phyloP scores from a whole-genome alignment of 2,797 vertebrate species.

The Cyclura pinguis region DNA sequence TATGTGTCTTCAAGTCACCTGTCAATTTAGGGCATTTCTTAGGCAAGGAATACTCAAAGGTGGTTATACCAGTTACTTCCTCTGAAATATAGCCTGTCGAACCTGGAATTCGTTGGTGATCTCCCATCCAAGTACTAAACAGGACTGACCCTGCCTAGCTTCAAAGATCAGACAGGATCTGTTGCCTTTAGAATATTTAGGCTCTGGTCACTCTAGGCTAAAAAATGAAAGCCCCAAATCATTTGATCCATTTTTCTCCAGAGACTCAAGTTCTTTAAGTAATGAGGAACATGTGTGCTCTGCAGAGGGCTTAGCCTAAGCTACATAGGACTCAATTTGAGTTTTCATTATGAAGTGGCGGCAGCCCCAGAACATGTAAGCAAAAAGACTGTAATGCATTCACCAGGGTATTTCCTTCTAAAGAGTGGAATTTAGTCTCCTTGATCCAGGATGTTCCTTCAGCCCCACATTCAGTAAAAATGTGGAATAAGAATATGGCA shows the following conservation, averaged over 20 bases:
- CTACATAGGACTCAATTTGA: background rate
- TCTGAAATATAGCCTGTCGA: no score
- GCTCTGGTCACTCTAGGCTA: background rate
- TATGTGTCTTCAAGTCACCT: no score
- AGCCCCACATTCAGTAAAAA: background rate
- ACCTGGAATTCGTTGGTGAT: no score
- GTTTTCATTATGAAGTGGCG: background rate
- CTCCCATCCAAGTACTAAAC: no score
- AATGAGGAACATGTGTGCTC: background rate
- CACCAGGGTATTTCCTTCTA: background rate
- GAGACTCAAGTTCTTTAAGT: background rate
- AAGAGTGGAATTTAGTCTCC: no score
- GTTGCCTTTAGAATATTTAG: background rate
- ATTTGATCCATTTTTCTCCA: slow-evolving; percentile 4
- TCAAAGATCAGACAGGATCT: no score
- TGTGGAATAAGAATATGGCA: background rate
- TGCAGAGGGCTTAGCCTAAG: background rate
- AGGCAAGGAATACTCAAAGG: no score
- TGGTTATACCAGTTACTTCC: no score
- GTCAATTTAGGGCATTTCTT: no score
- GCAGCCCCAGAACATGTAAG: background rate
- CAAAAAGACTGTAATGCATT: background rate
- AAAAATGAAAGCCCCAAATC: background rate
- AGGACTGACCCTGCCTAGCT: no score
- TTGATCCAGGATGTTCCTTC: background rate